Conservation (phyloP, 92 coral and sea anemone genomes). For the Zoanthus sansibaricus region DNA sequence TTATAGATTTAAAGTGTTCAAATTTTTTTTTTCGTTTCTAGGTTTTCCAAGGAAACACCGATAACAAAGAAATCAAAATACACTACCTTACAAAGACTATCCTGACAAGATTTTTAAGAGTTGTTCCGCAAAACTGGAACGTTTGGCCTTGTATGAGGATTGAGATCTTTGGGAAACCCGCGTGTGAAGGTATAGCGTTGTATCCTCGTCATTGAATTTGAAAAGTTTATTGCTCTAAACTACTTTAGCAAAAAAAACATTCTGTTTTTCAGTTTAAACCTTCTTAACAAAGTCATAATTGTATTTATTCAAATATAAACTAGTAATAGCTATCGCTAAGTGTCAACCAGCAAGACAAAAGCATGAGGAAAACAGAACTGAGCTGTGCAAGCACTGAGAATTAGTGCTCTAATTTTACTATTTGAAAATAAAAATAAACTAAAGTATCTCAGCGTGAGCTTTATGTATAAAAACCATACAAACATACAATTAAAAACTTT, state of each 20-base stretch:
- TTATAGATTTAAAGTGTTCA: not conserved
- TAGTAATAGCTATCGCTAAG: too few species aligned
- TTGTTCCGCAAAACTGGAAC: constrained; percentile 26
- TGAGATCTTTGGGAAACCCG: constrained; percentile 21
- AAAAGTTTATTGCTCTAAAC: not conserved
- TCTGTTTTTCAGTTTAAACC: not conserved
- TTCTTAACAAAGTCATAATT: too few species aligned
- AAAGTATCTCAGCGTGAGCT: too few species aligned
- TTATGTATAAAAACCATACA: too few species aligned
- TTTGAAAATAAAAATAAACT: too few species aligned
- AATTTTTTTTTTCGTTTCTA: not conserved
- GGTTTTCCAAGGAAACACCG: constrained; percentile 18
- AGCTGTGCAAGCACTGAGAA: too few species aligned
- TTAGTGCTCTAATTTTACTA: too few species aligned
- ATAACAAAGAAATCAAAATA: constrained; percentile 20
- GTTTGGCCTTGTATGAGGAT: constrained; percentile 29
- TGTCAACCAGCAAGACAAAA: too few species aligned
- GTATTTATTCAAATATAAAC: too few species aligned
- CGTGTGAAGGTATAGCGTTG: constrained; percentile 13
- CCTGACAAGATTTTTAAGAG: constrained; percentile 6
- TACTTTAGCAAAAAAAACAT: not conserved
- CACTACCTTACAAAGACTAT: not conserved
- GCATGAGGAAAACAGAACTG: too few species aligned
- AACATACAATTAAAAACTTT: too few species aligned
- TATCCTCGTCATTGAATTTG: not conserved